Percentiles rank a stretch among this genome's conserved stretches.
Conservation (phyloP, 2,888 invertebrate species). For the Hydrotaea diabolus region DNA sequence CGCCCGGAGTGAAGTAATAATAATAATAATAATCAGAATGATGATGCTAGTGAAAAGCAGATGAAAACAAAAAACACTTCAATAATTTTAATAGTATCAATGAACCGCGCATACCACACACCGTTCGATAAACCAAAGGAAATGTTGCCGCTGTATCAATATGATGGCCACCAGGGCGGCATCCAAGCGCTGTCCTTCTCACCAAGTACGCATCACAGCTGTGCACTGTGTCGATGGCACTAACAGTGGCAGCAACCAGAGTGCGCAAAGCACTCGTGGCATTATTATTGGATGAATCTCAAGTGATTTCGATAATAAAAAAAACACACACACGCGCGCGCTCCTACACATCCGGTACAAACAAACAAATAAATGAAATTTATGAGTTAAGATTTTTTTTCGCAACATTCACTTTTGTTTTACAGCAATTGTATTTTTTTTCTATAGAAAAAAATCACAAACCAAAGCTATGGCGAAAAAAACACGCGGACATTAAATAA, state of each 20-base stretch:
- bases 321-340: neutral
- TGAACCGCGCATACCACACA: neutral
- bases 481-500: constrained; percentile 11
- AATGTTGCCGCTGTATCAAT: neutral
- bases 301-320: constrained; percentile 36
- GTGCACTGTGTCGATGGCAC: neutral
- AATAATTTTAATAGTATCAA: constrained; percentile 23
- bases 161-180: neutral
- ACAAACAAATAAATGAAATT: constrained; percentile 21
- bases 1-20: neutral
- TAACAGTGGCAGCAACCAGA: constrained; percentile 3
- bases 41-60: neutral
- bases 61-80: constrained; percentile 6
- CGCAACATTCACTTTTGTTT: neutral
- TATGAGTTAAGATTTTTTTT: constrained; percentile 9
- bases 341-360: neutral
- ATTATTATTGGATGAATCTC: constrained; percentile 46
- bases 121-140: neutral
- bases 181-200: neutral
- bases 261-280: constrained; percentile 41
- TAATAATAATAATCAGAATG: neutral
- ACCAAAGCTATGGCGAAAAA: neutral
- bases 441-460: neutral
- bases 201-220: neutral
- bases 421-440: neutral